Evolutionary conservation across 2,113 vertebrate genomes (phyloP).

Genomic region (Scortum barcoo): DNA sequence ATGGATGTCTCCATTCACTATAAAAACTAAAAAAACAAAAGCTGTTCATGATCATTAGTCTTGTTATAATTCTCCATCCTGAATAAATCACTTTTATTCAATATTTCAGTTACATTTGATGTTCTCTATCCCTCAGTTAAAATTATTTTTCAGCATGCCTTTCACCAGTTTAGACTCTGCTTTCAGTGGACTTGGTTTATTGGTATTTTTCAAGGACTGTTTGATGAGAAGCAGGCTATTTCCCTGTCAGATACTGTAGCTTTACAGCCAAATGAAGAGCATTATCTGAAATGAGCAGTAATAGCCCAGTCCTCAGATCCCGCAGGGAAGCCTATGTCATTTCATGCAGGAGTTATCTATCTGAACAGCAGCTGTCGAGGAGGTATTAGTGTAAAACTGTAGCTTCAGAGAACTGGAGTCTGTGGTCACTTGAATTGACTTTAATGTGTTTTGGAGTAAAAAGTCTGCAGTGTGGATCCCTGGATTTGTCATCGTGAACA

Average conservation of each 20-base stretch:
- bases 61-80: neutral
- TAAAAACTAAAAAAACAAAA: neutral
- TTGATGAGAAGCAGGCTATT: conserved; percentile 23
- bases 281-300: conserved; percentile 30
- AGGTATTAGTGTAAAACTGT: neutral
- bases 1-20: too few relatives aligned
- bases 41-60: conserved; percentile 3
- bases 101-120: neutral
- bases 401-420: conserved; percentile 3
- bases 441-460: conserved; percentile 11
- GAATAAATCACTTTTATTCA: too few relatives aligned
- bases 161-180: neutral
- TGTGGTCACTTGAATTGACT: neutral
- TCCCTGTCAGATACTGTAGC: conserved; percentile 10
- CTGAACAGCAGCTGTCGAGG: conserved; percentile 30
- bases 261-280: conserved; percentile 4
- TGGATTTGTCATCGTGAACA: neutral
- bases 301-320: neutral
- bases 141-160: conserved; percentile 1
- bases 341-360: conserved; percentile 31
- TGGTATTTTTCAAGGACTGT: conserved; percentile 2
- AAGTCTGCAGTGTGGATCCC: neutral
- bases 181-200: neutral
- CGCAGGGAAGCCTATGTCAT: conserved; percentile 6
- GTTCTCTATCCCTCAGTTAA: neutral